A percentile compares a stretch with the other conserved stretches of the same genome.
These are phyloP conservation scores for Acanthaster planci DNA, from an alignment of 35 echinoderm and acorn worm species.

Conservation along the genomic window DNA sequence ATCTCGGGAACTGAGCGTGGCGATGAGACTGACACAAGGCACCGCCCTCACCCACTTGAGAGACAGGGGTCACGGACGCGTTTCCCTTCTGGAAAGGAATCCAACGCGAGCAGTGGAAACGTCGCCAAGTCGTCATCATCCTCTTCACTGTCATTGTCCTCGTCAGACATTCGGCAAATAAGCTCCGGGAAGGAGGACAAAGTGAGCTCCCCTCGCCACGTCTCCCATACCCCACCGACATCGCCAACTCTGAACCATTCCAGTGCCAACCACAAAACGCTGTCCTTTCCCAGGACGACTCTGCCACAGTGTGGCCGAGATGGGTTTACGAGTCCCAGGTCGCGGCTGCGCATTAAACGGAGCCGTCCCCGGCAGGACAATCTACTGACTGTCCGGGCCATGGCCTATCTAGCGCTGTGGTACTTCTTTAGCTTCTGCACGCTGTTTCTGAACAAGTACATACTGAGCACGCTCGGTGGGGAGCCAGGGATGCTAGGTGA, in stretches of 20 bases:
- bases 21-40: background rate
- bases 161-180: background rate
- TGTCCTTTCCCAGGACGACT: background rate
- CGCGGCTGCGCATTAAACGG: background rate
- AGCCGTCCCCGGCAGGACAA: conserved; percentile 44
- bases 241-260: background rate
- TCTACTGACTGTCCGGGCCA: conserved; percentile 59
- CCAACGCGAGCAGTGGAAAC: background rate
- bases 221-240: background rate
- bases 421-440: conserved; percentile 99
- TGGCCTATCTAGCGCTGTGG: conserved; percentile 76
- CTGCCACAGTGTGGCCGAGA: background rate
- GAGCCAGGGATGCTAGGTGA: conserved; percentile 87
- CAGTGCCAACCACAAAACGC: background rate
- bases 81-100: background rate
- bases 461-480: conserved; percentile 73
- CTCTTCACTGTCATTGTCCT: no score
- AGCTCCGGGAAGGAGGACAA: background rate
- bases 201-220: background rate
- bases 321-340: background rate
- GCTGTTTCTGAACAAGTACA: conserved; percentile 97
- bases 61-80: background rate
- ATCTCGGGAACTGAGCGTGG: background rate
- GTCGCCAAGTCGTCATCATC: background rate
- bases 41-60: conserved; percentile 4